Evolutionary conservation across 2,888 invertebrate species (phyloP).

Genomic region (Dusona sp.): DNA sequence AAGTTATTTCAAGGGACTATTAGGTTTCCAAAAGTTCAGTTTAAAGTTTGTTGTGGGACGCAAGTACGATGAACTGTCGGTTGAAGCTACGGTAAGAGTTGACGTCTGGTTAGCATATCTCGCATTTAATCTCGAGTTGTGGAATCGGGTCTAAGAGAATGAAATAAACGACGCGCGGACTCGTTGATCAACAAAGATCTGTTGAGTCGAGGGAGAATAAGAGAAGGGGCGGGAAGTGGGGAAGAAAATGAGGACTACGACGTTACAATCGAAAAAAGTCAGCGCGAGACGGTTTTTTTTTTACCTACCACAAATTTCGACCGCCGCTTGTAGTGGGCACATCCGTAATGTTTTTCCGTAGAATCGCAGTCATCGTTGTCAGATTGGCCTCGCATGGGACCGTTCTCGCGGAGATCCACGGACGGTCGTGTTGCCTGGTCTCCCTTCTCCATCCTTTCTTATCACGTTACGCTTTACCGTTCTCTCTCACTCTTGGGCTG

Average conservation of each 20-base stretch:
- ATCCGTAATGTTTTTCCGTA: constrained; percentile 86
- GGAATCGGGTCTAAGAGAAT: background rate
- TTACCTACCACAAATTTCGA: constrained; percentile 94
- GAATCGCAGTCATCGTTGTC: constrained; percentile 70
- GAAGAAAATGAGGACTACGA: background rate
- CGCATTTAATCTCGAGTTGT: too few relatives aligned
- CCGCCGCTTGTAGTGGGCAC: constrained; percentile 93
- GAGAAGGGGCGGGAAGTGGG: background rate
- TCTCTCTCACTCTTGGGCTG: constrained; percentile 17
- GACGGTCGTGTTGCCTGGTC: constrained; percentile 66
- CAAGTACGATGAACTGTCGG: too few relatives aligned
- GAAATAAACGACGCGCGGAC: background rate
- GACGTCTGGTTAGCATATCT: too few relatives aligned
- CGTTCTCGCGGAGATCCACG: constrained; percentile 69
- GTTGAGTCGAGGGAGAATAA: background rate
- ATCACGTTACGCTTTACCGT: constrained; percentile 19
- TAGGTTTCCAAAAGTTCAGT: too few relatives aligned
- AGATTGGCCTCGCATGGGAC: constrained; percentile 62
- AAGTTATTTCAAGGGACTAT: too few relatives aligned
- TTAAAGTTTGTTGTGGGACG: too few relatives aligned
- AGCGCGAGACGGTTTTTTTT: background rate
- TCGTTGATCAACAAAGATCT: constrained; percentile 33
- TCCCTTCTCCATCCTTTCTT: constrained; percentile 71
- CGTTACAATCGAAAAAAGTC: background rate
- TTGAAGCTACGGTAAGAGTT: too few relatives aligned